These are phyloP conservation scores for Brachyrhaphis roseni DNA, from an alignment of 2,797 vertebrate genomes.

Conservation along the genomic window DNA sequence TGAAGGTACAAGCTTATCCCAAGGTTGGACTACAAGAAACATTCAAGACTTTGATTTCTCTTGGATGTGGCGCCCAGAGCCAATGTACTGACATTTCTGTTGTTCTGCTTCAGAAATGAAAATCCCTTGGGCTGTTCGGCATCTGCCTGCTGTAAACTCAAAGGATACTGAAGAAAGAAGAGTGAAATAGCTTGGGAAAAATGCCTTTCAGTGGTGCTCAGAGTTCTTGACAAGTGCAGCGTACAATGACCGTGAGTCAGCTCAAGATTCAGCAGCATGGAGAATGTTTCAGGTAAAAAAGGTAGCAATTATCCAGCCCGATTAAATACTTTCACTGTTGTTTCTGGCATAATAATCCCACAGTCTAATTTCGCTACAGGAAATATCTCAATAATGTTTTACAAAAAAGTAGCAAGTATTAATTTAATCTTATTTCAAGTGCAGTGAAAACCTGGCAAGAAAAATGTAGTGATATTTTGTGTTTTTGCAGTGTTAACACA, in stretches of 20 bases:
- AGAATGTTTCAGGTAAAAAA: neutral
- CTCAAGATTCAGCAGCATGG: neutral
- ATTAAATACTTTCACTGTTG: neutral
- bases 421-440: too few relatives aligned
- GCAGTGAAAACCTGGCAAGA: too few relatives aligned
- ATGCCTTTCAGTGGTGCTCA: constrained; percentile 6
- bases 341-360: neutral
- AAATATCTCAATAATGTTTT: neutral
- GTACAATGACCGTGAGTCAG: neutral
- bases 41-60: constrained; percentile 39
- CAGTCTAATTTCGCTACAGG: neutral
- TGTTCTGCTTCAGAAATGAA: constrained; percentile 32
- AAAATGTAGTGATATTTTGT: too few relatives aligned
- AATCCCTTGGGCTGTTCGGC: constrained; percentile 36
- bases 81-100: constrained; percentile 39
- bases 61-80: constrained; percentile 42
- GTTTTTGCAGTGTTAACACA: too few relatives aligned
- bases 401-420: neutral
- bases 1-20: constrained; percentile 23
- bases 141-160: constrained; percentile 29
- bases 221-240: constrained; percentile 13
- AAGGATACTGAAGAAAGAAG: constrained; percentile 17
- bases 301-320: neutral
- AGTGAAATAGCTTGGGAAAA: constrained; percentile 23
- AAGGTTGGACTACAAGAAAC: constrained; percentile 14